Evolutionary conservation across 1,140 invertebrate genomes (phyloP), one percentile per base, ranked within the genome.

Genomic region (Choristoneura fumiferana): DNA sequence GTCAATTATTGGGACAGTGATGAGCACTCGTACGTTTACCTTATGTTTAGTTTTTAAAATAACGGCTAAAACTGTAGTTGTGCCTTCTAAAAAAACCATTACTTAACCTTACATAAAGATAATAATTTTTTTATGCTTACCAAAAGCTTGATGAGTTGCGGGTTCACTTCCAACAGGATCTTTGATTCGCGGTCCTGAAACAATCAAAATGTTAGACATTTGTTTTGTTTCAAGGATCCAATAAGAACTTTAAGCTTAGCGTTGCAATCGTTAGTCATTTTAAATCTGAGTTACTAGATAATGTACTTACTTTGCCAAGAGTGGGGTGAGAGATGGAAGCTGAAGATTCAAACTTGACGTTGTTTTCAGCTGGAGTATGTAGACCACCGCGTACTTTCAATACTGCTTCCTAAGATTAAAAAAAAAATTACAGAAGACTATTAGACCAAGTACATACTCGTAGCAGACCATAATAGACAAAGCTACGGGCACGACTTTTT

Each of bases 131-230:
- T 3, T 29, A 43, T 10, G 38, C 81, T 79, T 76, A 92, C 67
- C 45, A 91, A 64, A 1, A 92, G 55, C 18, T 90, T 85, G 4
- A 84, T 53, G 60, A 90, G 71, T 13, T 76, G 81, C 0, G 75
- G 67, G 62, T 88, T 89, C 0, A 76, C 84, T 72, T 87, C 83
- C 0, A 88, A 68, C 38, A 90, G 77, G 8, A 91, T 57, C 14
- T 84, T 78, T 5, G 85, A 80, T 63, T 82, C 81, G 34, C 81
- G 81, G 33, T 89, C 78, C 79, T 88, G 63, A n/a, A 69, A 75
- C 5, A 58, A 13, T 17, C 56, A 61, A 55, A 65, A 14, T 39
- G 53, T 49, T 15, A 45, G 58, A 10, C 36, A 43, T 52, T 10
- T 55, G 8, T 14, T 17, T 6, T n/a, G 43, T 52, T 36, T 13